Evolutionary conservation across 2,797 vertebrate species (phyloP).

Genomic region (Ptychadena robeensis): DNA sequence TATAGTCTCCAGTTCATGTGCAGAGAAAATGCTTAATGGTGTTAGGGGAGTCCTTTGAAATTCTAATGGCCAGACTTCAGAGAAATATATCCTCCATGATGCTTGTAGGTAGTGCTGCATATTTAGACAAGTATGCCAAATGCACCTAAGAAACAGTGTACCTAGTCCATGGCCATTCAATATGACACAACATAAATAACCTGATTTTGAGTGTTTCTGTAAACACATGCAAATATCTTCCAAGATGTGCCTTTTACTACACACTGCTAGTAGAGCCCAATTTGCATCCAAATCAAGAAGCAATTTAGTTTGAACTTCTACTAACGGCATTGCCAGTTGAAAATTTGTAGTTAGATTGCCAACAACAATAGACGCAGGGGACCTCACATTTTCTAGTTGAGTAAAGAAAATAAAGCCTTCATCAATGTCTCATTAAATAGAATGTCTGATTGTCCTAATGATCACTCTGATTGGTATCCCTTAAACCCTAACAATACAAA

Average conservation of each 20-base stretch:
- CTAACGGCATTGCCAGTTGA: not conserved
- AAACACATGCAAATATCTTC: too few species aligned
- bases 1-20: not conserved
- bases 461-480: not conserved
- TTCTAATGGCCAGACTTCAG: not conserved
- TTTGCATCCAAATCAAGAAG: not conserved
- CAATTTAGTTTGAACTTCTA: not conserved
- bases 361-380: not conserved
- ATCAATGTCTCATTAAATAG: not conserved
- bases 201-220: too few species aligned
- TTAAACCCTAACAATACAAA: not conserved
- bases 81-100: not conserved
- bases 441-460: conserved; percentile 7
- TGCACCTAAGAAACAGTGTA: not conserved
- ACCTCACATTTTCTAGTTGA: not conserved
- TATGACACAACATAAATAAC: not conserved
- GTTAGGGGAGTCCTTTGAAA: not conserved
- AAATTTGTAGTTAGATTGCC: not conserved
- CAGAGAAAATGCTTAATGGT: not conserved
- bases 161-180: not conserved
- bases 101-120: not conserved
- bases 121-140: not conserved
- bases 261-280: not conserved
- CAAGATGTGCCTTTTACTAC: too few species aligned
- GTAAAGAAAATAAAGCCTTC: not conserved